Percentiles rank a stretch among this genome's conserved stretches.
These are phyloP conservation scores for Chiroxiphia lanceolata DNA, from an alignment of 2,797 vertebrate genomes.

Conservation along the genomic window DNA sequence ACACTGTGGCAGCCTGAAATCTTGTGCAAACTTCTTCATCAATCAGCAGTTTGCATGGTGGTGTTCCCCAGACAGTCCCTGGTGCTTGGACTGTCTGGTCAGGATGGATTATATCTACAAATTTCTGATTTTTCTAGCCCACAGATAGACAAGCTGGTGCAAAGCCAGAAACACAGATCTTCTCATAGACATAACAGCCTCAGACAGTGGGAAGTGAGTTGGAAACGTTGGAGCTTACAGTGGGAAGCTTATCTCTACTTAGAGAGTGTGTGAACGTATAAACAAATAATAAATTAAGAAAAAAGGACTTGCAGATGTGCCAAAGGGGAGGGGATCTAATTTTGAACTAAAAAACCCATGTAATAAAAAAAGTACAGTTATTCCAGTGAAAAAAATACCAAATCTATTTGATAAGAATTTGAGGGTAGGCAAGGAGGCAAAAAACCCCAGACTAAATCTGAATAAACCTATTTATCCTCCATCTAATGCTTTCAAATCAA, in stretches of 20 bases:
- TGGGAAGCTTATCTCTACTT: neutral
- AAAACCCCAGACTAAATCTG: neutral
- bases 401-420: neutral
- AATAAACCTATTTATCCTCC: neutral
- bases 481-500: neutral
- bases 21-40: neutral
- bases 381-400: neutral
- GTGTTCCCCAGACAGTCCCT: neutral
- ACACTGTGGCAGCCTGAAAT: neutral
- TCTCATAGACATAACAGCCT: neutral
- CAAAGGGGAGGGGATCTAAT: neutral
- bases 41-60: neutral
- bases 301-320: neutral
- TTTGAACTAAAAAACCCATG: neutral
- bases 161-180: neutral
- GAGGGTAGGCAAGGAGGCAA: neutral
- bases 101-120: neutral
- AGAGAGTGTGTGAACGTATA: neutral
- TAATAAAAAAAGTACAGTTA: neutral
- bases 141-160: neutral
- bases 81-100: neutral
- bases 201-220: neutral
- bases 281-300: slow-evolving; percentile 19
- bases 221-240: neutral
- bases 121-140: neutral